These are phyloP conservation scores for Calypte anna DNA, from an alignment of 2,113 vertebrate genomes.

Conservation along the genomic window DNA sequence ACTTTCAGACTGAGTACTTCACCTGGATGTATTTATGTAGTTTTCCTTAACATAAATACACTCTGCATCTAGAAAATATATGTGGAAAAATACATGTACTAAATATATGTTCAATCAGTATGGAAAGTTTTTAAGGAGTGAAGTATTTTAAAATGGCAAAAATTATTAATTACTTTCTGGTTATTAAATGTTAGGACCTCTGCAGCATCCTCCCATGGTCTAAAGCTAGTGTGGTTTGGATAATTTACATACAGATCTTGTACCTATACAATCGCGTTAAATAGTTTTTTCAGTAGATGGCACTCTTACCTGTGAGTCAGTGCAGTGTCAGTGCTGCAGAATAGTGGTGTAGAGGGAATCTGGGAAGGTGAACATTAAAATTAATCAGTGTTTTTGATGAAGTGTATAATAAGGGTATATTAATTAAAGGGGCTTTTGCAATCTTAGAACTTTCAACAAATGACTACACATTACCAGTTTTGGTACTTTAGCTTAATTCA, in stretches of 20 bases:
- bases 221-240: neutral
- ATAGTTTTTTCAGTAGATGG: neutral
- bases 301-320: neutral
- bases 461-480: neutral
- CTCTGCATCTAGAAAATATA: neutral
- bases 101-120: neutral
- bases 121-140: neutral
- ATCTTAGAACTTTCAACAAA: neutral
- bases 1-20: neutral
- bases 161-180: neutral
- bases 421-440: neutral
- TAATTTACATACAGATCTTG: neutral
- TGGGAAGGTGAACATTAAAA: neutral
- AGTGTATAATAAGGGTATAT: neutral
- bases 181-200: neutral
- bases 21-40: neutral
- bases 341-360: accelerated
- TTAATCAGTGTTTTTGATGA: neutral
- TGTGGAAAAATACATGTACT: neutral
- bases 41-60: neutral
- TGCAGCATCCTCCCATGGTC: neutral
- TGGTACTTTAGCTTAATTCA: neutral
- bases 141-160: neutral
- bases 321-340: neutral
- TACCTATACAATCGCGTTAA: neutral